These are phyloP conservation scores for Drosophila mercatorum DNA, from an alignment of 2,888 invertebrate species.

Conservation along the genomic window DNA sequence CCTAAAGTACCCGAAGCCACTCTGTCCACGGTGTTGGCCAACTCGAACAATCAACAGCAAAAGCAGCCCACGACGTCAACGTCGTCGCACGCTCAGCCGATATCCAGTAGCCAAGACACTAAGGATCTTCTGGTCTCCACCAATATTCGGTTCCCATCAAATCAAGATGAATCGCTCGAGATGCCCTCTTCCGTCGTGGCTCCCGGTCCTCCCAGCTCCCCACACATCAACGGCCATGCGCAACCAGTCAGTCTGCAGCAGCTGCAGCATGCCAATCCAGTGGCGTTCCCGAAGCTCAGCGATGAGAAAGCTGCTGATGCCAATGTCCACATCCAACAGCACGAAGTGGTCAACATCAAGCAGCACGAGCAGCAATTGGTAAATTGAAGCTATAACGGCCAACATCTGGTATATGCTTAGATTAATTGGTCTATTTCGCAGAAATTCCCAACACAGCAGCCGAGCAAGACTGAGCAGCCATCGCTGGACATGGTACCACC, in stretches of 20 bases:
- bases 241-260: slow-evolving; percentile 83
- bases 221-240: slow-evolving; percentile 83
- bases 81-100: slow-evolving; percentile 1
- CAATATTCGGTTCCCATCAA: slow-evolving; percentile 83
- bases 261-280: slow-evolving; percentile 77
- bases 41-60: slow-evolving; percentile 13
- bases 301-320: slow-evolving; percentile 45
- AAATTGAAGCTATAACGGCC: slow-evolving; percentile 23
- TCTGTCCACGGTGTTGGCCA: slow-evolving; percentile 11
- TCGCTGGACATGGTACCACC: slow-evolving; percentile 83
- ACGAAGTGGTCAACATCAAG: slow-evolving; percentile 82
- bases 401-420: not conserved
- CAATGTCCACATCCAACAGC: slow-evolving; percentile 81
- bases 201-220: slow-evolving; percentile 65
- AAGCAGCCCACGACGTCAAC: slow-evolving; percentile 2
- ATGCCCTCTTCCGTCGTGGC: slow-evolving; percentile 52
- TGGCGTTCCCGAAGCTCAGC: slow-evolving; percentile 81
- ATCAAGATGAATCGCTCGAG: slow-evolving; percentile 72
- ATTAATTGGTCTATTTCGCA: not conserved
- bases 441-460: slow-evolving; percentile 53
- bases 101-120: slow-evolving; percentile 66
- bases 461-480: slow-evolving; percentile 73
- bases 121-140: slow-evolving; percentile 82
- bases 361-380: slow-evolving; percentile 82
- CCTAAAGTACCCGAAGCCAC: slow-evolving; percentile 8